A percentile compares a stretch with the other conserved stretches of the same genome.
phyloP scores from a whole-genome alignment of 2,888 invertebrate species.

The Spatulosminthurus flaviceps region DNA sequence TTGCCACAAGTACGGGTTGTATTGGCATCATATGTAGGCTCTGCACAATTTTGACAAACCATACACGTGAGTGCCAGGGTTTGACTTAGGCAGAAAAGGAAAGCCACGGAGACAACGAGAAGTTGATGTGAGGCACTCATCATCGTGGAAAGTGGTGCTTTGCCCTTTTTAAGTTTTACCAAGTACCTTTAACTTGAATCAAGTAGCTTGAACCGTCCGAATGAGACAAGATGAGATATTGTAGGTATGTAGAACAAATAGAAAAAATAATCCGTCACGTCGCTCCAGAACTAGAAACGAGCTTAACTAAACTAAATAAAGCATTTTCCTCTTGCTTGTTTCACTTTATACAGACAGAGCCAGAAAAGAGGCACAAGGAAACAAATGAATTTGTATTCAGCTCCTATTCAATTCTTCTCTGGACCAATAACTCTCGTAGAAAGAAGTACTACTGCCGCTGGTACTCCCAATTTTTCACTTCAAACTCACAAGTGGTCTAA shows the following conservation, averaged over 20 bases:
- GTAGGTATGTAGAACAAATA: background rate
- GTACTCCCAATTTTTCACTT: too few species aligned
- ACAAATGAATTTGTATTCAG: constrained; percentile 3
- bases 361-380: background rate
- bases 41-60: constrained; percentile 60
- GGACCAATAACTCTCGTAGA: too few species aligned
- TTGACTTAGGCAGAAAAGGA: constrained; percentile 48
- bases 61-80: constrained; percentile 58
- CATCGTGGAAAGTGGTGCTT: constrained; percentile 5
- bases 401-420: too few species aligned
- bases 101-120: constrained; percentile 32
- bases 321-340: background rate
- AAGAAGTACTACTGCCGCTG: background rate
- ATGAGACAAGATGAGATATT: background rate
- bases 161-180: constrained; percentile 3
- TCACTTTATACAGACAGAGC: background rate
- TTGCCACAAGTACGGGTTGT: constrained; percentile 52
- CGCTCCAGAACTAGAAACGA: background rate
- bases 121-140: constrained; percentile 31
- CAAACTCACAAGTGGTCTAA: too few species aligned
- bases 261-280: background rate
- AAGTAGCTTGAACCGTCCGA: background rate
- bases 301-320: background rate
- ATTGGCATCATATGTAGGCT: constrained; percentile 45
- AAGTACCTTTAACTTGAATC: background rate